Conservation (phyloP, 2,888 invertebrate species). For the Amaurobius ferox region DNA sequence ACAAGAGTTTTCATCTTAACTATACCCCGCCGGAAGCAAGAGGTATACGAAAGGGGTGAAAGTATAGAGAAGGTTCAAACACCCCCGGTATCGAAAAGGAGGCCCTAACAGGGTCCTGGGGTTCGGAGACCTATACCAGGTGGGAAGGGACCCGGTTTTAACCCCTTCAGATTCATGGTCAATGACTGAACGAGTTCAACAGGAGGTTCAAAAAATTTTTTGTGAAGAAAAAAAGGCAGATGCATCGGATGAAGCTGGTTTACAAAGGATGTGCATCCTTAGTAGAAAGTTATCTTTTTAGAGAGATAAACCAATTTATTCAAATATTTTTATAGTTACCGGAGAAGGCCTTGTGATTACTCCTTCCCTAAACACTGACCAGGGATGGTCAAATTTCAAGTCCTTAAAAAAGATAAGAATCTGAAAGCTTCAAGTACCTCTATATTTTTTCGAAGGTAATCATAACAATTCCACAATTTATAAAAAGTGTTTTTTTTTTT, state of each 20-base stretch:
- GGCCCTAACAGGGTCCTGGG: background rate
- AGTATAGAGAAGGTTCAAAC: background rate
- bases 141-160: constrained; percentile 2
- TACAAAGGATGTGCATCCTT: background rate
- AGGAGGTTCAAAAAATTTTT: background rate
- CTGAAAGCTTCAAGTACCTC: too few species aligned
- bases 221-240: constrained; percentile 6
- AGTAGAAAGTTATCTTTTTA: background rate
- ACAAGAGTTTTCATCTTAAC: background rate
- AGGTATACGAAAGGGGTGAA: background rate
- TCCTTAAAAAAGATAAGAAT: too few species aligned
- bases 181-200: constrained; percentile 10
- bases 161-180: constrained; percentile 13
- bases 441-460: too few species aligned
- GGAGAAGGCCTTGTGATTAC: too few species aligned
- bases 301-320: too few species aligned
- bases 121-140: constrained; percentile 12
- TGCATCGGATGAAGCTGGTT: constrained; percentile 3
- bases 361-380: too few species aligned
- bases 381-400: too few species aligned
- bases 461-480: too few species aligned
- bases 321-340: too few species aligned
- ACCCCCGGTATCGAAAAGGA: constrained; percentile 2
- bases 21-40: background rate
- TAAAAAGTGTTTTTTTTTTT: too few species aligned